Conservation (phyloP, 2,113 vertebrate genomes). For the Sitta europaea region DNA sequence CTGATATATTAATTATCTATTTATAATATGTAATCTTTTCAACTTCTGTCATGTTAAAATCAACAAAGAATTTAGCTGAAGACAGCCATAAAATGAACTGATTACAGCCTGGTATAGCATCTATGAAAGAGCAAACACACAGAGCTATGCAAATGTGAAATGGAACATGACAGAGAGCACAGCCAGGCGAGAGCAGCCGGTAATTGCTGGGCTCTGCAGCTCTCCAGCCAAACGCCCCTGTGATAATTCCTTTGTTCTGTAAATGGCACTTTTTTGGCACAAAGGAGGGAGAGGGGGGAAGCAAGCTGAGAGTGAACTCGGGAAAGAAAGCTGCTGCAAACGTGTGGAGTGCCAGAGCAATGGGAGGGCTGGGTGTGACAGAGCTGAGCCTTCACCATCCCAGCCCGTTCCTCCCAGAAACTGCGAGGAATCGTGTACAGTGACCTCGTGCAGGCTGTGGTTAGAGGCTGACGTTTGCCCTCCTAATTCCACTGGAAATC, state of each 20-base stretch:
- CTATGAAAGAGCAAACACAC: not conserved
- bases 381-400: not conserved
- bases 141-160: not conserved
- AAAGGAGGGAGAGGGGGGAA: not conserved
- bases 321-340: not conserved
- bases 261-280: not conserved
- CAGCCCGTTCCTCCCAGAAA: not conserved
- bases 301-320: not conserved
- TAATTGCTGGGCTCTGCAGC: not conserved
- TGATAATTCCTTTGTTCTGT: not conserved
- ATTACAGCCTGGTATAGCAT: not conserved
- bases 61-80: constrained; percentile 54
- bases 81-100: constrained; percentile 18
- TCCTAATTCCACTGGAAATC: not conserved
- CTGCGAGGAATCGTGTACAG: not conserved
- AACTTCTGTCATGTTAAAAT: constrained; percentile 50
- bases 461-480: not conserved
- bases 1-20: constrained; percentile 42
- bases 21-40: constrained; percentile 50
- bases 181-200: not conserved
- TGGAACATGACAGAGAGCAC: constrained; percentile 18
- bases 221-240: not conserved
- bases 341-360: not conserved
- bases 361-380: not conserved
- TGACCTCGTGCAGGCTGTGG: rapidly evolving